Evolutionary conservation across 2,113 vertebrate species (phyloP).

Genomic region (Rhea pennata): DNA sequence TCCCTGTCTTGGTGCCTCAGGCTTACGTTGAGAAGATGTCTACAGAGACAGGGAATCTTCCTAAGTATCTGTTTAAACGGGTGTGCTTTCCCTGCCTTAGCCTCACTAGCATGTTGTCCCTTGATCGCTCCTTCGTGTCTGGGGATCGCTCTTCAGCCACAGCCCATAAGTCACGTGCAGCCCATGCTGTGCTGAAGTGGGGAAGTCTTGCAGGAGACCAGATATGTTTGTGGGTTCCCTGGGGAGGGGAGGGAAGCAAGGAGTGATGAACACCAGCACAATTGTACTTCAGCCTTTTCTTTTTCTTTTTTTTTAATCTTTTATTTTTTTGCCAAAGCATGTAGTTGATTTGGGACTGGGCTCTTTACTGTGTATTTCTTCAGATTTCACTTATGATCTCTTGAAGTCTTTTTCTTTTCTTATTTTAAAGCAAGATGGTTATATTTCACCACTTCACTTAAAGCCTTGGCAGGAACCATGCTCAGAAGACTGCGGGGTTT

Average conservation of each 20-base stretch:
- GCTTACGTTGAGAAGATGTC: background rate
- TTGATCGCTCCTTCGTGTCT: background rate
- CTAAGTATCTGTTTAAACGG: background rate
- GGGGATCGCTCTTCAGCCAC: background rate
- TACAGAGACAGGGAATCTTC: background rate
- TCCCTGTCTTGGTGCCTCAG: background rate
- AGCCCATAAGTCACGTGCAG: background rate
- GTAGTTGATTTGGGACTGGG: background rate
- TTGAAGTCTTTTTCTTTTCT: background rate
- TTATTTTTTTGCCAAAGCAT: background rate
- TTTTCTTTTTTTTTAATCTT: too few species aligned
- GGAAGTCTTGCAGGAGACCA: background rate
- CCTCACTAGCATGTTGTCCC: background rate
- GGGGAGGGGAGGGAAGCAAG: background rate
- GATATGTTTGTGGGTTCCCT: background rate
- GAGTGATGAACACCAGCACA: background rate
- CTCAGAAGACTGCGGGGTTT: rapidly evolving
- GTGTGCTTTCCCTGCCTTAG: background rate
- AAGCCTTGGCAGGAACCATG: background rate
- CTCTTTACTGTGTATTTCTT: background rate
- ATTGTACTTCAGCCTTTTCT: background rate
- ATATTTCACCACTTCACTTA: background rate
- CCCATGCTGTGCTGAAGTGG: rapidly evolving
- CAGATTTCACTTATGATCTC: background rate
- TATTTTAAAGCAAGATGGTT: background rate